Evolutionary conservation across 2,888 invertebrate genomes (phyloP).

Genomic region (Dermolepida albohirtum): DNA sequence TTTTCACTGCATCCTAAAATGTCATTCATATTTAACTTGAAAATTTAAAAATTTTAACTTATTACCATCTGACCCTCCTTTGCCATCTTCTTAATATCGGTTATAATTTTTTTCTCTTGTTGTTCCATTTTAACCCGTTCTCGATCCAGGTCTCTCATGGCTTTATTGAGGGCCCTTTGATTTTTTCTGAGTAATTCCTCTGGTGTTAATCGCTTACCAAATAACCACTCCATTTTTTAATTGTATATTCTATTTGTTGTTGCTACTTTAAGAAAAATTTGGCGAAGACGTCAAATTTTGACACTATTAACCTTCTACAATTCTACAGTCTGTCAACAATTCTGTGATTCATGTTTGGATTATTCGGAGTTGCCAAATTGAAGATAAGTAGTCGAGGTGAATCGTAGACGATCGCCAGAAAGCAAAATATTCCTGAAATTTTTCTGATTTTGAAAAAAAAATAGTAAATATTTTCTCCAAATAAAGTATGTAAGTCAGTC

Average conservation of each 20-base stretch:
- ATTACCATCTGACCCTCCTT: conserved; percentile 98
- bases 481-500: too few species aligned
- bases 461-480: too few species aligned
- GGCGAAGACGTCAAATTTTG: too few species aligned
- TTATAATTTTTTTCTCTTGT: conserved; percentile 98
- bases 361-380: too few species aligned
- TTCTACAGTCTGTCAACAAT: neutral
- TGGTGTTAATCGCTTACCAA: conserved; percentile 95
- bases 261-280: too few species aligned
- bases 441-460: too few species aligned
- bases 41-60: neutral
- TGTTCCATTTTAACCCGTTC: conserved; percentile 96
- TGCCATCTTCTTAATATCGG: conserved; percentile 98
- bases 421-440: too few species aligned
- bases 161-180: conserved; percentile 96
- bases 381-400: too few species aligned
- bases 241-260: too few species aligned
- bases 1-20: conserved; percentile 95
- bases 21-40: conserved; percentile 12
- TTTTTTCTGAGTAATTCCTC: conserved; percentile 99
- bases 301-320: neutral
- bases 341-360: too few species aligned
- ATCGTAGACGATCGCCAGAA: too few species aligned
- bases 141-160: conserved; percentile 96
- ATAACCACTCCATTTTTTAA: conserved; percentile 88